These are phyloP conservation scores for Chiloscyllium plagiosum DNA, from an alignment of 2,113 vertebrate species.

Conservation along the genomic window DNA sequence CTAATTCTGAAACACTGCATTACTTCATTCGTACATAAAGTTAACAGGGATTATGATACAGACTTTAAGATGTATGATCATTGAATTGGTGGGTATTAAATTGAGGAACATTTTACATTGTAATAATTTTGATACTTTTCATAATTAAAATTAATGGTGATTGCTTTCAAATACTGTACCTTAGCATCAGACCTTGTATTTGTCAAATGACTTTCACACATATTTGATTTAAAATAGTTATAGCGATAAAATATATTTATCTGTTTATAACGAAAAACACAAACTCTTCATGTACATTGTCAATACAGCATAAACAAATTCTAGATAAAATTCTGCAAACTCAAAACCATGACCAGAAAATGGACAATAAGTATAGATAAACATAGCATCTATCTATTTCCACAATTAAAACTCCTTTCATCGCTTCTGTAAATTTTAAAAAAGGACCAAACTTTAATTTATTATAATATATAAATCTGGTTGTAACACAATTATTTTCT, in stretches of 20 bases:
- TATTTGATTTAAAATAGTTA: not conserved
- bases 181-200: not conserved
- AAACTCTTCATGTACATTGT: not conserved
- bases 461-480: not conserved
- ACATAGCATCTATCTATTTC: not conserved
- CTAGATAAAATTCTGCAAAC: not conserved
- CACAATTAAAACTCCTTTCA: not conserved
- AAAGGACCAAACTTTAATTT: not conserved
- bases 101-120: not conserved
- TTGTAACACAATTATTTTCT: not conserved
- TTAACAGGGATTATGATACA: not conserved
- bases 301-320: not conserved
- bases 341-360: not conserved
- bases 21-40: not conserved
- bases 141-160: slow-evolving; percentile 20
- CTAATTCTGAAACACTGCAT: not conserved
- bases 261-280: not conserved
- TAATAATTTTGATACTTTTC: not conserved
- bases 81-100: not conserved
- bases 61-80: not conserved
- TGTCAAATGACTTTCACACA: slow-evolving; percentile 12
- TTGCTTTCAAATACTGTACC: not conserved
- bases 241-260: not conserved
- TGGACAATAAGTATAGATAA: not conserved
- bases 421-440: not conserved